Evolutionary conservation across 2,113 vertebrate species (phyloP).

Genomic region (Albula goreensis): DNA sequence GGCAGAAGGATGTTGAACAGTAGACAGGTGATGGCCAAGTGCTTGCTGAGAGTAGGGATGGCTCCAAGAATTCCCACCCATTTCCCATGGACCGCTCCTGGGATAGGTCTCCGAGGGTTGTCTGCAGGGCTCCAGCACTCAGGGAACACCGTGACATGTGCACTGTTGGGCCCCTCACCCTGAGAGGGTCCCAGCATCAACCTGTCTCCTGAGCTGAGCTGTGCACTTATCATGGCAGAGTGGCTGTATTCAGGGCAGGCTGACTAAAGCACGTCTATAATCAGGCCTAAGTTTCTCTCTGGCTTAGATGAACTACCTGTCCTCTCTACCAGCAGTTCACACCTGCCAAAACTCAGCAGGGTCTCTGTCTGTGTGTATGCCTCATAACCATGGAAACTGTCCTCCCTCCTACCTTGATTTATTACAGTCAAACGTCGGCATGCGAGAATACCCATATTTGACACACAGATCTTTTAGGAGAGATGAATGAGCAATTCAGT

Average conservation of each 20-base stretch:
- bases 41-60: conserved; percentile 25
- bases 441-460: neutral
- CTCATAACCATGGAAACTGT: neutral
- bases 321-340: neutral
- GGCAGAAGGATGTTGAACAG: conserved; percentile 26
- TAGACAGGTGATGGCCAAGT: conserved; percentile 24
- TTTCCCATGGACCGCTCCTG: neutral
- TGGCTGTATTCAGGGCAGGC: neutral
- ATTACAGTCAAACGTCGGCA: neutral
- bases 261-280: too few relatives aligned
- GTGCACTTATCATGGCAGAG: neutral
- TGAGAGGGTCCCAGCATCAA: neutral
- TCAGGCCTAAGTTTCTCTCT: too few relatives aligned
- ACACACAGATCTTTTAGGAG: neutral
- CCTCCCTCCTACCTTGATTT: neutral
- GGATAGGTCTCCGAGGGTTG: neutral
- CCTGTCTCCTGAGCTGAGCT: neutral
- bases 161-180: neutral
- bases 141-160: neutral
- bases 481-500: neutral
- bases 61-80: conserved; percentile 15
- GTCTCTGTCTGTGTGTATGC: neutral
- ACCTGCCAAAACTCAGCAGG: neutral
- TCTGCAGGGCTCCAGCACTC: neutral
- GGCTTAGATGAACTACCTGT: neutral